Evolutionary conservation across 2,113 vertebrate genomes (phyloP).

Genomic region (Corvus hawaiiensis): DNA sequence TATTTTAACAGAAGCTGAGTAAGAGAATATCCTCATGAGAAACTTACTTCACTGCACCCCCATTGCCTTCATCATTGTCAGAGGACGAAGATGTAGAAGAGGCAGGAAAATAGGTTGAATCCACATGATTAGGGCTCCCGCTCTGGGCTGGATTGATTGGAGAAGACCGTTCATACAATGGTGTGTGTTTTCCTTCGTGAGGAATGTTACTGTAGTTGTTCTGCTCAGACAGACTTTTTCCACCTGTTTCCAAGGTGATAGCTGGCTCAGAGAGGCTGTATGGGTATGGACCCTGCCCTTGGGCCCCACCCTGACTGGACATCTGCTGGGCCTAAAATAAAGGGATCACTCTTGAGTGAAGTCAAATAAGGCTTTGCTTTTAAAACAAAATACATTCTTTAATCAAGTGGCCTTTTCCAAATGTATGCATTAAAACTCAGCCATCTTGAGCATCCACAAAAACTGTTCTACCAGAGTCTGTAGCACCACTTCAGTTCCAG

Average conservation of each 20-base stretch:
- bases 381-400: neutral
- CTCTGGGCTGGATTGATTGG: conserved; percentile 81
- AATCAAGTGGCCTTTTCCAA: neutral
- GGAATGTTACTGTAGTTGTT: conserved; percentile 92
- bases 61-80: conserved; percentile 86
- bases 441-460: neutral
- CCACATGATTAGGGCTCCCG: conserved; percentile 82
- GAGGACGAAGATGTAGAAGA: conserved; percentile 87
- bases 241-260: conserved; percentile 72
- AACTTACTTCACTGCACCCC: conserved; percentile 87
- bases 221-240: conserved; percentile 81
- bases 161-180: conserved; percentile 90
- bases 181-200: conserved; percentile 89
- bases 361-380: neutral
- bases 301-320: conserved; percentile 68
- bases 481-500: neutral
- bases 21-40: neutral
- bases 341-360: neutral
- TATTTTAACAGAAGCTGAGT: neutral
- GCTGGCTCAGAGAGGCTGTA: conserved; percentile 76
- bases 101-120: conserved; percentile 81
- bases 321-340: conserved; percentile 74
- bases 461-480: neutral
- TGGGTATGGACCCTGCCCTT: conserved; percentile 78
- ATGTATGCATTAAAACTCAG: neutral